Conservation (phyloP, 2,113 vertebrate species). For the Aptenodytes patagonicus region DNA sequence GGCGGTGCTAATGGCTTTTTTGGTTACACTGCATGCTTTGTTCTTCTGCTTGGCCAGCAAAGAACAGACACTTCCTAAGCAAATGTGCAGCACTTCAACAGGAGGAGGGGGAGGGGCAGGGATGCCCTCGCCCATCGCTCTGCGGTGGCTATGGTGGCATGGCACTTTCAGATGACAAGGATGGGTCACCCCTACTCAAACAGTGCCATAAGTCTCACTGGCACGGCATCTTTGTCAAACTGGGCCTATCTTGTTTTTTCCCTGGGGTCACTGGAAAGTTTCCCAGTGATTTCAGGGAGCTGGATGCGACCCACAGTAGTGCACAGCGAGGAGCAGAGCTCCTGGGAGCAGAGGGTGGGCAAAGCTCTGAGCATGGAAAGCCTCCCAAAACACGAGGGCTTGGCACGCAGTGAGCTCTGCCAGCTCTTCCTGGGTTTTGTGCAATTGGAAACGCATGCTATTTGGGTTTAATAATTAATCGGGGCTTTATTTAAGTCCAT, state of each 20-base stretch:
- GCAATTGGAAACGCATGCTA: fast-evolving
- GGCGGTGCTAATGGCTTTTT: background rate
- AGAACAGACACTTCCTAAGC: background rate
- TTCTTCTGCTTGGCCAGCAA: background rate
- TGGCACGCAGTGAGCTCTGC: fast-evolving
- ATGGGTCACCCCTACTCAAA: background rate
- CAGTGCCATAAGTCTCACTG: background rate
- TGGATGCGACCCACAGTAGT: fast-evolving
- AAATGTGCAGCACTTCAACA: fast-evolving
- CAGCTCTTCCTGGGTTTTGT: background rate
- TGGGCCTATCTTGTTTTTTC: background rate
- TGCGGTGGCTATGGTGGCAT: fast-evolving
- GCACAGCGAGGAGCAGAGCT: fast-evolving
- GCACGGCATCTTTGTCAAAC: fast-evolving
- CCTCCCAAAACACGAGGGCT: fast-evolving
- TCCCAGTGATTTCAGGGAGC: background rate
- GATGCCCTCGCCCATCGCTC: fast-evolving
- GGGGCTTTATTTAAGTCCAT: background rate
- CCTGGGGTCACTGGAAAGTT: background rate
- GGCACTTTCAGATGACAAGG: background rate
- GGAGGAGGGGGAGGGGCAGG: background rate
- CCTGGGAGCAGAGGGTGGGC: background rate
- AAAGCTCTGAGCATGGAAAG: fast-evolving
- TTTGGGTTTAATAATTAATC: background rate
- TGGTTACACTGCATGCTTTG: background rate